A percentile compares a stretch with the other conserved stretches of the same genome.
Evolutionary conservation across 2,113 vertebrate species (phyloP).

Genomic region (Cephalopholis sonnerati): DNA sequence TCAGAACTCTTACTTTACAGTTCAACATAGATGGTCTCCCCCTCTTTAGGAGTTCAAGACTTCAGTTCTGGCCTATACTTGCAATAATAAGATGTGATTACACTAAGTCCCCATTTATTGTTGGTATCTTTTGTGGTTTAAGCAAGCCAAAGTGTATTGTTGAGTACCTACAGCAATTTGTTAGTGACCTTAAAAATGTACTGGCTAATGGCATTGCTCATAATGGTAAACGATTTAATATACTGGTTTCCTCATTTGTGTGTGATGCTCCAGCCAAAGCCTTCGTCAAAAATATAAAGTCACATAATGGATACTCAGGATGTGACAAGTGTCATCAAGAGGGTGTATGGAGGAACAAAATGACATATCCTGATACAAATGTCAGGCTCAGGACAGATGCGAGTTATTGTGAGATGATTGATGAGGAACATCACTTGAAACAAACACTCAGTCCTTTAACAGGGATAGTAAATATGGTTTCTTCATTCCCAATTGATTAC

Average conservation of each 20-base stretch:
- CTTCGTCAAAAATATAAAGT: background rate
- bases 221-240: background rate
- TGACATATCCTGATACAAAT: no score
- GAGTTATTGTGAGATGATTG: no score
- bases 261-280: conserved; percentile 10
- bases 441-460: no score
- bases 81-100: conserved; percentile 3
- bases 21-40: conserved; percentile 12
- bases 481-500: no score
- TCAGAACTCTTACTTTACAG: conserved; percentile 2
- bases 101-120: conserved; percentile 2
- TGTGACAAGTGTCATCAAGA: background rate
- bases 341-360: no score
- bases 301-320: conserved; percentile 8
- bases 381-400: no score
- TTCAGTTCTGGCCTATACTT: conserved; percentile 24
- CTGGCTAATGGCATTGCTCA: background rate
- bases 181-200: background rate
- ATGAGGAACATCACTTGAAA: no score
- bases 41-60: conserved; percentile 11
- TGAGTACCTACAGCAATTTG: background rate
- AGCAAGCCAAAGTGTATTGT: background rate
- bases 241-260: background rate
- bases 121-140: conserved; percentile 12
- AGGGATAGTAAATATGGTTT: no score